Base-by-base conservation (phyloP, 2,797 vertebrate genomes). In the Enteromius afrohamiltoni region DNA sequence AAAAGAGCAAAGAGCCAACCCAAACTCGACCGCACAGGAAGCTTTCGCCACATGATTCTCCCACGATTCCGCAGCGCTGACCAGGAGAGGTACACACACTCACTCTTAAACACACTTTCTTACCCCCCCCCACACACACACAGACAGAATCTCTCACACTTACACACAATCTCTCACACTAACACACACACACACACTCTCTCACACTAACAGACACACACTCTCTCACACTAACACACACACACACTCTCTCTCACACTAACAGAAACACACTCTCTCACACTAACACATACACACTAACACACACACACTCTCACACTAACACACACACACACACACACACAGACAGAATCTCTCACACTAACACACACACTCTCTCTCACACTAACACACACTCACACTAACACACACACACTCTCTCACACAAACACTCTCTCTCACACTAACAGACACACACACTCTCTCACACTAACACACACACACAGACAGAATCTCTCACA, bases 1-100 rank as follows among this genome's bases (percentile, higher is more conserved):
- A 98, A 98, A 89, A 93, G 97, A 87, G 97, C 97, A 65, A 98
- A 98, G 92, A 98, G 97, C 90, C 97, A 98, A 55, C 97, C 97
- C 86, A 98, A 98, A 93, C 94, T 98, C 86, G 97, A 98, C 93
- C 96, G 97, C 82, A 98, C 97, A 91, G 98, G 96, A 96, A 98
- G 97, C 93, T 98, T 98, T 92, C 96, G 96, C 81, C 97, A 98
- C 90, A 95, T 95, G 95, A 97, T 98, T 92, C 92, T 98, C 92
- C 97, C 97, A 65, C 96, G 97, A 68, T 97, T 98, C 91, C 94
- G 97, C 76, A 98, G 97, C 79, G 97, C 97, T 68, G 97, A 98
- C 93, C 97, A 98, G 92, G 97, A 98, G 90, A 94, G 97, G 97
- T 97, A n/a, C 60, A 68, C 31, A 34, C 11, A 42, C 62, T 40